These are phyloP conservation scores for Hybos culiciformis DNA, from an alignment of 2,888 invertebrate genomes.

Conservation along the genomic window DNA sequence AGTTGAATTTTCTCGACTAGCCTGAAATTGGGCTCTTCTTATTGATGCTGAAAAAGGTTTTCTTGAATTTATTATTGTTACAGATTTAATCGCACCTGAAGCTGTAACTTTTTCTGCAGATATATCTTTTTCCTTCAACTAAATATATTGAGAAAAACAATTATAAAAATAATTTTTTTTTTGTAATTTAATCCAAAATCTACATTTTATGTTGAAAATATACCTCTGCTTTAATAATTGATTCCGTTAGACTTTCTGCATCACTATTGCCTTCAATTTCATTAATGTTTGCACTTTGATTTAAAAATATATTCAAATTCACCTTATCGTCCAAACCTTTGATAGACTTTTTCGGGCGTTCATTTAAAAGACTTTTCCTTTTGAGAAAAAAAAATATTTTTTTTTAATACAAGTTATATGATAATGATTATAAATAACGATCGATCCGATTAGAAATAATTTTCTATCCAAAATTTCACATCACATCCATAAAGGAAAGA, in stretches of 20 bases:
- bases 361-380: neutral
- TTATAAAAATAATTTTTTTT: no score
- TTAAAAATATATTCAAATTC: constrained; percentile 47
- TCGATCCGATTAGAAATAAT: no score
- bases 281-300: constrained; percentile 39
- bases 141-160: no score
- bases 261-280: constrained; percentile 22
- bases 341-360: neutral
- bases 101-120: neutral
- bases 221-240: no score
- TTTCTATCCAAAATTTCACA: no score
- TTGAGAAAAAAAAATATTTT: neutral
- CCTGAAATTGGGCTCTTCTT: constrained; percentile 20
- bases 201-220: no score
- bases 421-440: no score
- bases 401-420: no score
- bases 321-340: constrained; percentile 36
- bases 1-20: constrained; percentile 12
- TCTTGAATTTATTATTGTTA: neutral
- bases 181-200: no score
- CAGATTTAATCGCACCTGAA: neutral
- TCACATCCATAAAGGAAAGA: no score
- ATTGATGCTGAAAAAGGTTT: constrained; percentile 13
- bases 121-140: no score
- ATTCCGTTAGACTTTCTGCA: constrained; percentile 23